Percentiles rank a stretch among this genome's conserved stretches.
Evolutionary conservation across 2,888 invertebrate genomes (phyloP).

Genomic region (Orthosia incerta): DNA sequence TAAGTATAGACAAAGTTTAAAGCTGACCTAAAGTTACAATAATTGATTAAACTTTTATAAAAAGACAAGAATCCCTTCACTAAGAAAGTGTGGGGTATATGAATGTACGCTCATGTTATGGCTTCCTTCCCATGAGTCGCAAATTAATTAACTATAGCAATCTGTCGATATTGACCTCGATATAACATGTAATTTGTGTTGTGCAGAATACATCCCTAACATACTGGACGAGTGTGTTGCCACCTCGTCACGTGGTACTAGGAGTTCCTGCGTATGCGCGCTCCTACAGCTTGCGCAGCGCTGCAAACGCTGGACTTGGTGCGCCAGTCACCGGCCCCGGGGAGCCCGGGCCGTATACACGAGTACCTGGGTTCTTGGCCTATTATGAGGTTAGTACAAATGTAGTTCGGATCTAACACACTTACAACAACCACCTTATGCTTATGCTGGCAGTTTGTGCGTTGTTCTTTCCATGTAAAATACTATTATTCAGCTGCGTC

Average conservation of each 20-base stretch:
- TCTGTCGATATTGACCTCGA: neutral
- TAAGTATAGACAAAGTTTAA: too few species aligned
- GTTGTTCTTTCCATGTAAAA: too few species aligned
- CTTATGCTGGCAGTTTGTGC: too few species aligned
- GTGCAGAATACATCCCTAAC: slow-evolving; percentile 92
- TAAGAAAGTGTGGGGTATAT: neutral
- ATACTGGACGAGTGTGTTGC: slow-evolving; percentile 94
- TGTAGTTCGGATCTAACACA: neutral
- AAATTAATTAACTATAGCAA: slow-evolving; percentile 16
- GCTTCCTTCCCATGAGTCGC: slow-evolving; percentile 6
- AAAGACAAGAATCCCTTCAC: slow-evolving; percentile 3
- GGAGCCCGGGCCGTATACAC: slow-evolving; percentile 93
- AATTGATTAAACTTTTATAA: neutral
- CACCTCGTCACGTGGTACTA: slow-evolving; percentile 92
- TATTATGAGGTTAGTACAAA: slow-evolving; percentile 92
- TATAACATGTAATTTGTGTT: slow-evolving; percentile 1
- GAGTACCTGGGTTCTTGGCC: slow-evolving; percentile 94
- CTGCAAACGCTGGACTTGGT: slow-evolving; percentile 89
- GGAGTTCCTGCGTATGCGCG: slow-evolving; percentile 95
- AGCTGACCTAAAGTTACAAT: neutral
- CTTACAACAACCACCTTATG: too few species aligned
- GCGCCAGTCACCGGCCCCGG: slow-evolving; percentile 93
- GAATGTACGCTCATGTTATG: neutral
- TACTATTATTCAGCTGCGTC: too few species aligned
- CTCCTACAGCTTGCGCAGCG: slow-evolving; percentile 92